These are phyloP conservation scores for Crocidura indochinensis DNA, from an alignment of 2,797 vertebrate genomes.

Conservation along the genomic window DNA sequence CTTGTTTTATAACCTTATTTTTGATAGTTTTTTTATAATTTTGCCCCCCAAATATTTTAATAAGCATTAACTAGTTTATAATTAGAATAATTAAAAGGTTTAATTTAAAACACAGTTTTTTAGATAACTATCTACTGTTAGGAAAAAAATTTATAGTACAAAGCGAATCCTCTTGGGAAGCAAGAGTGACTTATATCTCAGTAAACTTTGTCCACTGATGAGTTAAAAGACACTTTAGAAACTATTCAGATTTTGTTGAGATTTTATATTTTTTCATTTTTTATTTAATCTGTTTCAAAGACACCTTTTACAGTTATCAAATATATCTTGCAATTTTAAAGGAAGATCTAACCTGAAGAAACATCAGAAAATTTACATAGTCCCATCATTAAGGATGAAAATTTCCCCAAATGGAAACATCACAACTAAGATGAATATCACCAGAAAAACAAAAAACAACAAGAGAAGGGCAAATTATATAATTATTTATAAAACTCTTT, in stretches of 20 bases:
- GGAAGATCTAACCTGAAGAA: not conserved
- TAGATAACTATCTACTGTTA: not conserved
- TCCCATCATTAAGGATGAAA: not conserved
- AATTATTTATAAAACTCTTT: not conserved
- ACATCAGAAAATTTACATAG: slow-evolving; percentile 36
- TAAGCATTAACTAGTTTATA: slow-evolving; percentile 34
- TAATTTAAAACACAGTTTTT: not conserved
- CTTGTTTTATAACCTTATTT: not conserved
- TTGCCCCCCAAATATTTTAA: not conserved
- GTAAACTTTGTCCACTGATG: not conserved
- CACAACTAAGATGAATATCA: not conserved
- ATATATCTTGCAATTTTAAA: not conserved
- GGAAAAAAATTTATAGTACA: slow-evolving; percentile 7
- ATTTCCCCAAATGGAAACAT: not conserved
- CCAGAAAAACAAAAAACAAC: not conserved
- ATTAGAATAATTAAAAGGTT: not conserved
- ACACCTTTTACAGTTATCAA: slow-evolving; percentile 32
- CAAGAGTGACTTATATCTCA: not conserved
- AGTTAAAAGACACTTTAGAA: slow-evolving; percentile 25
- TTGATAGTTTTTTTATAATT: not conserved
- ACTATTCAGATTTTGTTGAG: not conserved
- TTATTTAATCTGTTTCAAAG: slow-evolving; percentile 36
- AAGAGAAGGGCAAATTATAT: not conserved
- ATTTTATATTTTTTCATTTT: not conserved
- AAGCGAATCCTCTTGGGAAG: not conserved